Percentiles rank a stretch among this genome's conserved stretches.
phyloP scores from a whole-genome alignment of 2,888 invertebrate genomes.

The Dynastes grantii region DNA sequence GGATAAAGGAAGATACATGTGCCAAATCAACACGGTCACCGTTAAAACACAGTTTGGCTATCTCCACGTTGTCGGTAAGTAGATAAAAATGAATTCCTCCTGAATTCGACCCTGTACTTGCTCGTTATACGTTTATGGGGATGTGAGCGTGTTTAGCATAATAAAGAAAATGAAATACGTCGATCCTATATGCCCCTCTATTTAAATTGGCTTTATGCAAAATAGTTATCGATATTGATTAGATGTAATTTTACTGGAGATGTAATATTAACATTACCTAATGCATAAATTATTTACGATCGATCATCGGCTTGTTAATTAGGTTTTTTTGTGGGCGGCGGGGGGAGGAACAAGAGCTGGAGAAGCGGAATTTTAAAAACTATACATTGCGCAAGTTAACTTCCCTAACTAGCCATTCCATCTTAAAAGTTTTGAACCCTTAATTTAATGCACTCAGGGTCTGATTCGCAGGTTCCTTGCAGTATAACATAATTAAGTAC shows the following conservation, averaged over 20 bases:
- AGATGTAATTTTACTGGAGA: constrained; percentile 21
- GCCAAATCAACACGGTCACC: constrained; percentile 93
- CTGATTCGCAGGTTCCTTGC: constrained; percentile 25
- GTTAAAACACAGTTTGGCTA: constrained; percentile 95
- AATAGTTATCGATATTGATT: constrained; percentile 13
- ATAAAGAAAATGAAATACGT: constrained; percentile 16
- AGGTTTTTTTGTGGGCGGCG: neutral
- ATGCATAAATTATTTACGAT: constrained; percentile 7
- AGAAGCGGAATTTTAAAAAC: no score
- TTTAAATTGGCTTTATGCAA: constrained; percentile 25
- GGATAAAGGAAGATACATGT: constrained; percentile 94
- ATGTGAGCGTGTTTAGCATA: constrained; percentile 1
- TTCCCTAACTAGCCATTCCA: neutral
- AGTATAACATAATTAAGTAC: constrained; percentile 28
- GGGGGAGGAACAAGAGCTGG: no score
- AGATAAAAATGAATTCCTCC: neutral
- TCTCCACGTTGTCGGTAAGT: constrained; percentile 92
- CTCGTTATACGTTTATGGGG: neutral
- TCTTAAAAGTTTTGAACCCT: neutral
- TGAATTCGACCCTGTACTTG: neutral
- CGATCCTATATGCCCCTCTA: neutral
- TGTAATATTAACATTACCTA: neutral
- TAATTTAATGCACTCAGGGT: constrained; percentile 10
- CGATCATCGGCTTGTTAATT: neutral
- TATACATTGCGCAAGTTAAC: no score